phyloP scores from a whole-genome alignment of 2,888 invertebrate genomes.

The Eristalinus aeneus region DNA sequence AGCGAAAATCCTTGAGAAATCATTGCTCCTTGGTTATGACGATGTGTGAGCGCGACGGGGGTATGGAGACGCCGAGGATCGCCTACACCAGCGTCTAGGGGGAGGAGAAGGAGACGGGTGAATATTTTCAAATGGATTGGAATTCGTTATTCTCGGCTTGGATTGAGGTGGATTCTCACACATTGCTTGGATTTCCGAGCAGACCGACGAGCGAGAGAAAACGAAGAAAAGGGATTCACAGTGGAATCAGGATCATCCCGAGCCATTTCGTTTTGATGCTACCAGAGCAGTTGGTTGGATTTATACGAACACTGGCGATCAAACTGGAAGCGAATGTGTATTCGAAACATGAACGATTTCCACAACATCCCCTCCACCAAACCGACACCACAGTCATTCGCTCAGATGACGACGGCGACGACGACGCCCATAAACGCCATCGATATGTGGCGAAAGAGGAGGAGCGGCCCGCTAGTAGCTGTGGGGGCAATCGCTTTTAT shows the following conservation, averaged over 20 bases:
- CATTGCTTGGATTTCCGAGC: conserved; percentile 43
- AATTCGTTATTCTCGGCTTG: conserved; percentile 47
- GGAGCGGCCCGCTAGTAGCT: conserved; percentile 6
- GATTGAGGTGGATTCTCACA: conserved; percentile 60
- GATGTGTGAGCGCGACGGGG: not conserved
- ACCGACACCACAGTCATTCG: not conserved
- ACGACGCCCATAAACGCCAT: not conserved
- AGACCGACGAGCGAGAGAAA: not conserved
- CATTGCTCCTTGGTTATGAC: conserved; percentile 60
- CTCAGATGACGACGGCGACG: not conserved
- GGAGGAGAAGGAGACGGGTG: not conserved
- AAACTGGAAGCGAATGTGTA: conserved; percentile 19
- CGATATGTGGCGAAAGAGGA: not conserved
- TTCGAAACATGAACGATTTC: conserved; percentile 42
- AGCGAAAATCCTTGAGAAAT: conserved; percentile 52
- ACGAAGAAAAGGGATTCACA: conserved; percentile 1
- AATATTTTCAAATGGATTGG: conserved; percentile 58
- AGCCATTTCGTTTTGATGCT: conserved; percentile 49
- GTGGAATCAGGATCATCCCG: conserved; percentile 53
- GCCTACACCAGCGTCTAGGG: not conserved
- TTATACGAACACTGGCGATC: conserved; percentile 18
- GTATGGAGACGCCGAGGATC: too few species aligned
- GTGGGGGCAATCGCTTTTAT: conserved; percentile 63
- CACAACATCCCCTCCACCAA: not conserved
- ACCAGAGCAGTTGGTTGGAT: conserved; percentile 33